Evolutionary conservation across 2,888 invertebrate species (phyloP).

Genomic region (Electrophaes corylata): DNA sequence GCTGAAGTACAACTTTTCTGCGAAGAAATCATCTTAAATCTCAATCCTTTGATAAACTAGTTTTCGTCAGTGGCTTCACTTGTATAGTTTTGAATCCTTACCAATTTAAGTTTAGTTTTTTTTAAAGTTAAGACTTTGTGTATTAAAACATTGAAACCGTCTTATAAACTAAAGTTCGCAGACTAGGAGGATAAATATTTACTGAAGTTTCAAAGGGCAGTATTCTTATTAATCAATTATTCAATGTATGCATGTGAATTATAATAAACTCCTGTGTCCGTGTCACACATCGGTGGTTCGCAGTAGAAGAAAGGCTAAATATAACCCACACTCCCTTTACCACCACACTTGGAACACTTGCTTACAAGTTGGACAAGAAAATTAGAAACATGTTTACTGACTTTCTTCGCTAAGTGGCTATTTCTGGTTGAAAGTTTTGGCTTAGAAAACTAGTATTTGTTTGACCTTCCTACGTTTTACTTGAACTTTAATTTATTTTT

Average conservation of each 20-base stretch:
- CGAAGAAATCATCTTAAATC: slow-evolving; percentile 50
- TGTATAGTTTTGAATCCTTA: not conserved
- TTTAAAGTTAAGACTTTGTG: too few relatives aligned
- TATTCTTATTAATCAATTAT: slow-evolving; percentile 53
- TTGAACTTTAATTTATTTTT: not conserved
- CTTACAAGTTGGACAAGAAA: slow-evolving; percentile 11
- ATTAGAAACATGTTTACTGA: slow-evolving; percentile 3
- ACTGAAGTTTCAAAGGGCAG: not conserved
- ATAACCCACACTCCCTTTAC: slow-evolving; percentile 50
- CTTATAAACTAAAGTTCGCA: not conserved
- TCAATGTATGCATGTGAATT: slow-evolving; percentile 56
- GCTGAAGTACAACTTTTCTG: slow-evolving; percentile 33
- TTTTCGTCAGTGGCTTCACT: slow-evolving; percentile 39
- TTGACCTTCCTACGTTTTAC: not conserved
- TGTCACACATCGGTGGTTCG: slow-evolving; percentile 64
- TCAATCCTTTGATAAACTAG: slow-evolving; percentile 44
- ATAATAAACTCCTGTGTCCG: slow-evolving; percentile 59
- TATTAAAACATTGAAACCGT: not conserved
- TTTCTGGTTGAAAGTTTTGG: not conserved
- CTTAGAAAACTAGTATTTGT: not conserved
- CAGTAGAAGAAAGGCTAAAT: slow-evolving; percentile 65
- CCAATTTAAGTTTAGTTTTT: not conserved
- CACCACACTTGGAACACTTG: slow-evolving; percentile 7
- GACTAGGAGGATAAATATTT: not conserved
- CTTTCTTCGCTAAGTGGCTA: not conserved